Conservation (phyloP, 2,888 invertebrate genomes). For the Emesis furor region DNA sequence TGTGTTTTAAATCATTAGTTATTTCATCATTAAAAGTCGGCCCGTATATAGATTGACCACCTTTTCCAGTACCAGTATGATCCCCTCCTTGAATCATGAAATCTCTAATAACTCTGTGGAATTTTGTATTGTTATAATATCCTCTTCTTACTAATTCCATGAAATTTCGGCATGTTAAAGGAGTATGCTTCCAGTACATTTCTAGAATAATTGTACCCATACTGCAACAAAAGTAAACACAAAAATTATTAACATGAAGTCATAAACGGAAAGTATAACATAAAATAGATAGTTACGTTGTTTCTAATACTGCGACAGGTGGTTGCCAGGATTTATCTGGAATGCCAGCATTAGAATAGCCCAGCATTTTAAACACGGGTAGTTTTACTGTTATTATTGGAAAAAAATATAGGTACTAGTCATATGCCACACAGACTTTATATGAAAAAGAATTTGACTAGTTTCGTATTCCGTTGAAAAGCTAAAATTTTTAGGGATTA, state of each 20-base stretch:
- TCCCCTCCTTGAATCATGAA: slow-evolving; percentile 99
- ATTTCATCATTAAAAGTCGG: slow-evolving; percentile 99
- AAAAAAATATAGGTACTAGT: background rate
- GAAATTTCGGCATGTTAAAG: slow-evolving; percentile 99
- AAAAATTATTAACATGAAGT: too few relatives aligned
- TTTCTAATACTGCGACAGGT: slow-evolving; percentile 96
- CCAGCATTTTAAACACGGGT: slow-evolving; percentile 81
- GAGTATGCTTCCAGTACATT: slow-evolving; percentile 99
- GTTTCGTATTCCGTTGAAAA: too few relatives aligned
- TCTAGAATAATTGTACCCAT: slow-evolving; percentile 98
- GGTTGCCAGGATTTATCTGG: slow-evolving; percentile 98
- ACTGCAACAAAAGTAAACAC: slow-evolving; percentile 87
- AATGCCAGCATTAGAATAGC: slow-evolving; percentile 93
- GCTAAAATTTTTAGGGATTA: too few relatives aligned
- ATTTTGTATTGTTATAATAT: slow-evolving; percentile 98
- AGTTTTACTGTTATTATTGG: background rate
- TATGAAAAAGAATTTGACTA: too few relatives aligned
- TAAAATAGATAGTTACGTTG: slow-evolving; percentile 92
- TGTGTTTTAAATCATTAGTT: slow-evolving; percentile 98
- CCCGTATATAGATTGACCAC: slow-evolving; percentile 99
- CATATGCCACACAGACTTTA: too few relatives aligned
- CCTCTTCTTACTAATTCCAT: slow-evolving; percentile 98
- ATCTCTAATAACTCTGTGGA: slow-evolving; percentile 98
- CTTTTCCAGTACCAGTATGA: slow-evolving; percentile 99
- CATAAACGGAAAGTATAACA: background rate